phyloP scores from a whole-genome alignment of 2,113 vertebrate genomes.

The Cromileptes altivelis region DNA sequence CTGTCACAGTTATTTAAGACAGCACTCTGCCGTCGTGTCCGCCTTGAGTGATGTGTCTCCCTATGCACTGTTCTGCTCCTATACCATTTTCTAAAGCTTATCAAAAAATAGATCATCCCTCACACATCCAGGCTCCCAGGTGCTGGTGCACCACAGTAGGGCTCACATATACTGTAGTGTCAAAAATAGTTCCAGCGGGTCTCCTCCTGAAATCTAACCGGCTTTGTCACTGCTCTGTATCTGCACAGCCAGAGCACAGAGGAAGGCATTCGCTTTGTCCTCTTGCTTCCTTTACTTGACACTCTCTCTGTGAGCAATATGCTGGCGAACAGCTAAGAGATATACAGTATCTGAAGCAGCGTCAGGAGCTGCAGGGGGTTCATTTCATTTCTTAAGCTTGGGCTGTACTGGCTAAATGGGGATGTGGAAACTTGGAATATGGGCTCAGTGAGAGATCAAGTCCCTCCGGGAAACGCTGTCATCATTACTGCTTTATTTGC shows the following conservation, averaged over 20 bases:
- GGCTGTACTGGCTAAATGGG: slow-evolving; percentile 61
- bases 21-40: slow-evolving; percentile 6
- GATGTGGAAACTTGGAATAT: slow-evolving; percentile 44
- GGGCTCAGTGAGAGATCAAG: slow-evolving; percentile 48
- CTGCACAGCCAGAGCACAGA: slow-evolving; percentile 25
- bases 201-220: slow-evolving; percentile 37
- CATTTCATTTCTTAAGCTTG: slow-evolving; percentile 37
- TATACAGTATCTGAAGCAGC: slow-evolving; percentile 13
- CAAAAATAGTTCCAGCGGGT: slow-evolving; percentile 66
- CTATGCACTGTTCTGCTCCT: not conserved
- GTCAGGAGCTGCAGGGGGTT: slow-evolving; percentile 38
- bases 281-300: slow-evolving; percentile 27
- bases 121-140: slow-evolving; percentile 39
- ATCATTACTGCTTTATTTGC: slow-evolving; percentile 56
- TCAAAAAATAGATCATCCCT: slow-evolving; percentile 50
- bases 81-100: slow-evolving; percentile 48
- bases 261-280: slow-evolving; percentile 29
- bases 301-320: slow-evolving; percentile 17
- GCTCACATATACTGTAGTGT: slow-evolving; percentile 43
- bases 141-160: slow-evolving; percentile 16
- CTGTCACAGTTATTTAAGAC: slow-evolving; percentile 65
- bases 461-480: slow-evolving; percentile 54
- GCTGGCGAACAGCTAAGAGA: slow-evolving; percentile 13
- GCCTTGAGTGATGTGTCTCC: slow-evolving; percentile 15
- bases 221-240: slow-evolving; percentile 34